phyloP scores from a whole-genome alignment of 2,888 invertebrate genomes.

The Zhuqinia jingwanae region DNA sequence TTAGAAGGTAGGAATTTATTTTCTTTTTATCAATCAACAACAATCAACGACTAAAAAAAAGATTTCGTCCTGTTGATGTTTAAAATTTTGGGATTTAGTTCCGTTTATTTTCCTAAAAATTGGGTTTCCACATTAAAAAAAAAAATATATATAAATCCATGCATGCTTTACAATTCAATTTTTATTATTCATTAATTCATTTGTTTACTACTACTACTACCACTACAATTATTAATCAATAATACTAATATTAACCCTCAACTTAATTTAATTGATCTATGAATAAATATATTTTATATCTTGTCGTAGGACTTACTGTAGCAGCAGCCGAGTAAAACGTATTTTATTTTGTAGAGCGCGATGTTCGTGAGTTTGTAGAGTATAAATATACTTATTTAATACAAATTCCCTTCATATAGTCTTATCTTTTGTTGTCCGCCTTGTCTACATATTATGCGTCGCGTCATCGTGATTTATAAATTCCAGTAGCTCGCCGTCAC shows the following conservation, averaged over 20 bases:
- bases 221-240: neutral
- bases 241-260: neutral
- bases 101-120: neutral
- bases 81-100: neutral
- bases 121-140: constrained; percentile 8
- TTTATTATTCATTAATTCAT: neutral
- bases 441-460: no score
- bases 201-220: neutral
- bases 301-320: constrained; percentile 35
- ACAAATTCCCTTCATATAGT: no score
- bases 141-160: neutral
- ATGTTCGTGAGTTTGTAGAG: no score
- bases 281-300: neutral
- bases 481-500: no score
- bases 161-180: neutral
- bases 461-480: no score
- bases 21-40: neutral
- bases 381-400: no score
- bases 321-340: constrained; percentile 48
- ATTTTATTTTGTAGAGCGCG: no score
- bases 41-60: no score
- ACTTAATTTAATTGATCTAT: neutral
- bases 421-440: no score
- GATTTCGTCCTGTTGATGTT: no score
- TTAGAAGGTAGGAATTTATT: constrained; percentile 86